Conservation (phyloP, 2,113 vertebrate genomes). For the Lates calcarifer region DNA sequence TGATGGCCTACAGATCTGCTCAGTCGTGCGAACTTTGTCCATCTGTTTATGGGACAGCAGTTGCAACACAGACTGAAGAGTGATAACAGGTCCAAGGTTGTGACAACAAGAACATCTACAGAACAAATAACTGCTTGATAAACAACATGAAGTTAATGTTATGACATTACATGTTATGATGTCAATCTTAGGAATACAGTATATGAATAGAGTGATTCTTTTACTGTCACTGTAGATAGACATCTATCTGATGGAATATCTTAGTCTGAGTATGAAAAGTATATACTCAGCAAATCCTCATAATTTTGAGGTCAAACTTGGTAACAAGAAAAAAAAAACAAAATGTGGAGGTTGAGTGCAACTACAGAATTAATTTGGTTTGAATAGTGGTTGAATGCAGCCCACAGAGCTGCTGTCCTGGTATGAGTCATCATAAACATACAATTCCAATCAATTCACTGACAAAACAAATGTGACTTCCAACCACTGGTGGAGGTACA, state of each 20-base stretch:
- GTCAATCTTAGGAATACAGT: background rate
- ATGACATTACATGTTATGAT: background rate
- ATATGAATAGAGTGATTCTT: background rate
- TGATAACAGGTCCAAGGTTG: slow-evolving; percentile 28
- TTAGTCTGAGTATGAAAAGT: background rate
- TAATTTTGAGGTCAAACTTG: background rate
- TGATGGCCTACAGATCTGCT: slow-evolving; percentile 34
- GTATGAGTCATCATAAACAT: slow-evolving; percentile 35
- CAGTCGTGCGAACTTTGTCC: slow-evolving; percentile 60
- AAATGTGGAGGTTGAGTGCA: background rate
- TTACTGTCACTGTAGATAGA: background rate
- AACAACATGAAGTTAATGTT: background rate
- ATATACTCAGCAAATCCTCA: background rate
- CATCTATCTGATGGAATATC: too few species aligned
- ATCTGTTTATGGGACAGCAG: slow-evolving; percentile 49
- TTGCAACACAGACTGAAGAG: slow-evolving; percentile 23
- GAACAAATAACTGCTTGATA: background rate
- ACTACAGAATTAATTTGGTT: background rate
- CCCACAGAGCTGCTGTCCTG: background rate
- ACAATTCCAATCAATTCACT: background rate
- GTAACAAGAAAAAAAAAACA: background rate
- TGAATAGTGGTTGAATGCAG: background rate
- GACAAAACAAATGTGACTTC: background rate
- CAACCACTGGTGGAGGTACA: background rate
- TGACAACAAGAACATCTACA: slow-evolving; percentile 11